Conservation (phyloP, 30 jellyfish, hydroid and myxozoan species). For the Aurelia sp. region DNA sequence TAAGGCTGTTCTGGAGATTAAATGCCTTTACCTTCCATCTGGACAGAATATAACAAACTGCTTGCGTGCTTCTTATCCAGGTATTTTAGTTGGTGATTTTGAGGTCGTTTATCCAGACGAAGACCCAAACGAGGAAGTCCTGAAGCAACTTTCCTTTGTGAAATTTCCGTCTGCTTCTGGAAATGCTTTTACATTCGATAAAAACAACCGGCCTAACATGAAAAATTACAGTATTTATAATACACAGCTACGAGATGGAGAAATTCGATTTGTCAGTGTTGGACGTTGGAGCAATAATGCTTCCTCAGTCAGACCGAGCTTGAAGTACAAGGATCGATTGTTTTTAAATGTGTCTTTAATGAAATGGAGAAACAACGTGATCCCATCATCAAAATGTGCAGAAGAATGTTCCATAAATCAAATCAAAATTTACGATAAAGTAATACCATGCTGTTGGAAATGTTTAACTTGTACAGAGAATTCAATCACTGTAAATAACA, state of each 20-base stretch:
- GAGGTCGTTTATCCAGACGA: no score
- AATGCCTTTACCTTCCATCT: not conserved
- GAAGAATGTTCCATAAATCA: constrained; percentile 19
- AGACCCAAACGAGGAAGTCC: no score
- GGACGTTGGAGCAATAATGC: constrained; percentile 35
- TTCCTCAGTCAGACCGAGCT: not conserved
- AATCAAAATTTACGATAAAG: constrained; percentile 8
- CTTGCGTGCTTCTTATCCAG: not conserved
- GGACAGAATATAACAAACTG: not conserved
- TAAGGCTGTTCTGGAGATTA: not conserved
- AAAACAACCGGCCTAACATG: constrained; percentile 2
- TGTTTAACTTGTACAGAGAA: constrained; percentile 34
- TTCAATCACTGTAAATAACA: constrained; percentile 29
- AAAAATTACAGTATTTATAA: constrained; percentile 32
- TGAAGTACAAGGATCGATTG: constrained; percentile 7
- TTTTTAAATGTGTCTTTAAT: not conserved
- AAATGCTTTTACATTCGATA: constrained; percentile 14
- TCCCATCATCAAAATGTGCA: constrained; percentile 27
- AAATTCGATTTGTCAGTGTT: not conserved
- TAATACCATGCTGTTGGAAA: constrained; percentile 48
- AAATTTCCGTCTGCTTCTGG: constrained; percentile 10
- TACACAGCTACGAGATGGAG: constrained; percentile 8
- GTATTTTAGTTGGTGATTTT: no score
- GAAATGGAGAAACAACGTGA: constrained; percentile 25
- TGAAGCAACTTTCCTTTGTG: constrained; percentile 3